A percentile compares a stretch with the other conserved stretches of the same genome.
Conservation (phyloP, 2,888 invertebrate species). For the Euspilapteryx auroguttella region DNA sequence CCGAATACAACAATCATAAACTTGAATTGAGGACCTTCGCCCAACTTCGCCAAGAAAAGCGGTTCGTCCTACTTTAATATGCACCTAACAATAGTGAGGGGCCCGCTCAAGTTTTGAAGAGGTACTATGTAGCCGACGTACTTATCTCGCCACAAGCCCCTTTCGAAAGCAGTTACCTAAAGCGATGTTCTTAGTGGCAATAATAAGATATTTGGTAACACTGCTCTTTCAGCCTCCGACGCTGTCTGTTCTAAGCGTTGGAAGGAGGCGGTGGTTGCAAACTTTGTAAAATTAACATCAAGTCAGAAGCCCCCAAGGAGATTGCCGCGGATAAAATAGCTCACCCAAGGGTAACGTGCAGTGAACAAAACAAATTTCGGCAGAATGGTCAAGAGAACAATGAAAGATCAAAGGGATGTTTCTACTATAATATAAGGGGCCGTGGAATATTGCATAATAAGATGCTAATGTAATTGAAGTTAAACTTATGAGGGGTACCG, state of each 20-base stretch:
- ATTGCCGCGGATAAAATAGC: slow-evolving; percentile 19
- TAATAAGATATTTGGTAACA: too few species aligned
- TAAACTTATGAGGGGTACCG: slow-evolving; percentile 21
- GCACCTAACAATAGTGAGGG: slow-evolving; percentile 48
- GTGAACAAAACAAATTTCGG: slow-evolving; percentile 21
- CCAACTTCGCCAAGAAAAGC: slow-evolving; percentile 32
- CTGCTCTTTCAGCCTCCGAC: neutral
- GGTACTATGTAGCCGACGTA: slow-evolving; percentile 35
- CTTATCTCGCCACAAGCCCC: slow-evolving; percentile 46
- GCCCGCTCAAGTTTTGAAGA: slow-evolving; percentile 36
- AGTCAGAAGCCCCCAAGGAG: slow-evolving; percentile 1
- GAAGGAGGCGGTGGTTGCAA: neutral
- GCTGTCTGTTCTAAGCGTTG: too few species aligned
- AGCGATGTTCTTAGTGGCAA: too few species aligned
- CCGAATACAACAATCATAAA: slow-evolving; percentile 23
- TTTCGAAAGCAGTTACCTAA: slow-evolving; percentile 15
- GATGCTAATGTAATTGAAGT: slow-evolving; percentile 33
- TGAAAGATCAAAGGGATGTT: slow-evolving; percentile 39
- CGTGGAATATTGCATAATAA: slow-evolving; percentile 20
- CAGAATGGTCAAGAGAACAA: slow-evolving; percentile 35
- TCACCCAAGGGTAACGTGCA: slow-evolving; percentile 19
- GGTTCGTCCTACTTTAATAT: slow-evolving; percentile 40
- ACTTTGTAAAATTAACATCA: neutral
- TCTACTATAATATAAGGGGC: slow-evolving; percentile 27
- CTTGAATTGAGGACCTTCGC: slow-evolving; percentile 34